Percentiles rank a stretch among this genome's conserved stretches.
phyloP scores from a whole-genome alignment of 1,140 invertebrate species.

The Lordiphosa collinella region DNA sequence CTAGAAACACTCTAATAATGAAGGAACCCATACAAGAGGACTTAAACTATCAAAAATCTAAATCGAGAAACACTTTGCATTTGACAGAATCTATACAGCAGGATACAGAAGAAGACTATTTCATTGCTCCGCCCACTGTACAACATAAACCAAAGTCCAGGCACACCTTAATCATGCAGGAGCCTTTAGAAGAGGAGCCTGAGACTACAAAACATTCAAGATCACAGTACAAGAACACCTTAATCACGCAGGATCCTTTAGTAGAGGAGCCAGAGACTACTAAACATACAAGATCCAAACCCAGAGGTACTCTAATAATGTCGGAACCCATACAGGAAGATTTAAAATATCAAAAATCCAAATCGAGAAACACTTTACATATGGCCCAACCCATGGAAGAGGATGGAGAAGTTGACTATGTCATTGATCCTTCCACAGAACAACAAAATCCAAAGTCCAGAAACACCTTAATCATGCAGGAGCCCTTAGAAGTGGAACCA shows the following conservation, averaged over 20 bases:
- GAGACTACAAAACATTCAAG: no score
- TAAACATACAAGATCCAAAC: neutral
- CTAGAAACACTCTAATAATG: neutral
- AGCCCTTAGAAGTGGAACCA: no score
- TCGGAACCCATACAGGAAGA: slow-evolving; percentile 4
- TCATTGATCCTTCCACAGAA: neutral
- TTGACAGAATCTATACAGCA: neutral
- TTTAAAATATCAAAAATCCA: neutral
- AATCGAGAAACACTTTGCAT: neutral
- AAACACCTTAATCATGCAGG: no score
- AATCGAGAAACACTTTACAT: neutral
- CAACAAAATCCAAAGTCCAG: neutral
- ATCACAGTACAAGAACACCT: no score
- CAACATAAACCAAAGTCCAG: neutral
- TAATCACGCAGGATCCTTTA: neutral
- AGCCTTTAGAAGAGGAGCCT: no score
- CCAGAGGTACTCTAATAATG: neutral
- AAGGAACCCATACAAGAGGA: neutral
- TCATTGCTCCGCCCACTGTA: neutral
- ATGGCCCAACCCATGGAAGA: slow-evolving; percentile 6
- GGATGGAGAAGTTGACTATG: neutral
- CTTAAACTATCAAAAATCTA: neutral
- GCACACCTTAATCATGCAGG: no score
- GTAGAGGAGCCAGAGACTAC: neutral
- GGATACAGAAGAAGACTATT: neutral